These are phyloP conservation scores for Lasiommata megera DNA, from an alignment of 2,888 invertebrate genomes.

Conservation along the genomic window DNA sequence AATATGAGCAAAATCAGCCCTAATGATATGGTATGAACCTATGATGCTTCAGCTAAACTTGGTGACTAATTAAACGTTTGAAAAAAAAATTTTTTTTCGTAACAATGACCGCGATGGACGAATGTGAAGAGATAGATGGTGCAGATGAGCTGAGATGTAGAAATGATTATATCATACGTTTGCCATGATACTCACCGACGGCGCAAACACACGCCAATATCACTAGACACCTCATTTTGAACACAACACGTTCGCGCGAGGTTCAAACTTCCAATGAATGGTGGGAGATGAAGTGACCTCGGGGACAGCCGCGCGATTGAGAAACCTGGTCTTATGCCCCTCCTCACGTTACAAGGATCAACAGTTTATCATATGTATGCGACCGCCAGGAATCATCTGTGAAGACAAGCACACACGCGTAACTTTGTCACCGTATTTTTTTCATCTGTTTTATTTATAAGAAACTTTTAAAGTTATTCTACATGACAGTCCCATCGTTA, in stretches of 20 bases:
- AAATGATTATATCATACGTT: not conserved
- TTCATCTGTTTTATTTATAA: too few relatives aligned
- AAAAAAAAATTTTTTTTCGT: too few relatives aligned
- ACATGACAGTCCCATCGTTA: too few relatives aligned
- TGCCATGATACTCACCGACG: conserved; percentile 54
- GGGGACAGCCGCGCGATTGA: conserved; percentile 55
- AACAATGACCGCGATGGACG: too few relatives aligned
- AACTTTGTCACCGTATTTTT: not conserved
- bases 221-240: conserved; percentile 57
- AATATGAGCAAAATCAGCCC: too few relatives aligned
- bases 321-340: conserved; percentile 57
- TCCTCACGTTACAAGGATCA: conserved; percentile 47
- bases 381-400: conserved; percentile 9
- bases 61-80: too few relatives aligned
- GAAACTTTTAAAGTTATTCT: too few relatives aligned
- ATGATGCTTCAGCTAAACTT: too few relatives aligned
- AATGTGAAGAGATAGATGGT: too few relatives aligned
- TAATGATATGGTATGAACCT: too few relatives aligned
- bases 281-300: conserved; percentile 57
- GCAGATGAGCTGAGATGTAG: not conserved
- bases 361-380: conserved; percentile 28
- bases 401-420: not conserved
- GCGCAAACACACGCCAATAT: conserved; percentile 63
- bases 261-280: conserved; percentile 56
- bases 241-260: conserved; percentile 53